A percentile compares a stretch with the other conserved stretches of the same genome.
Conservation (phyloP, 2,797 vertebrate species). For the Pangasius krempfi region DNA sequence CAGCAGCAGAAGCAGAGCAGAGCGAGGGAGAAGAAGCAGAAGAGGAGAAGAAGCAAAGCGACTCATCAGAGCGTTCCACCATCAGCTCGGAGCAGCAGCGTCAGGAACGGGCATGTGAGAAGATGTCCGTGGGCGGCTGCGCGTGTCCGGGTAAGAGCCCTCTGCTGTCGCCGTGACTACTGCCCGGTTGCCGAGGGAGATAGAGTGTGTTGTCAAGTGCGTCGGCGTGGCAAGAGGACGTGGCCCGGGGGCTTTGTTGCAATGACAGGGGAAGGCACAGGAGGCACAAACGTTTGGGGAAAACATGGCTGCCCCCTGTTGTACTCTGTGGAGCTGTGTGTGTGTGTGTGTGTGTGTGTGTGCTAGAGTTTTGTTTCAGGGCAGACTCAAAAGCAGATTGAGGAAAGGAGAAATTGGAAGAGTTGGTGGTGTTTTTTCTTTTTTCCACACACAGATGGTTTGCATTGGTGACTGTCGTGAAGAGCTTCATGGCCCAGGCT, state of each 20-base stretch:
- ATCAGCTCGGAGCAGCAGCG: conserved; percentile 81
- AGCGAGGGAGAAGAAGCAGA: conserved; percentile 14
- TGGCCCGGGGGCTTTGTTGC: conserved; percentile 63
- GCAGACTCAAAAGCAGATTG: background rate
- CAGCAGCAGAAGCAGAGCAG: conserved; percentile 62
- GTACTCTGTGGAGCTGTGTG: conserved; percentile 31
- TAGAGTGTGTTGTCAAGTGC: conserved; percentile 51
- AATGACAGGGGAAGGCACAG: conserved; percentile 42
- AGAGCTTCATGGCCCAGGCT: conserved; percentile 57
- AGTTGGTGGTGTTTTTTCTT: conserved; percentile 56
- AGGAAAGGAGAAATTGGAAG: conserved; percentile 19
- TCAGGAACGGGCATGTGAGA: conserved; percentile 90
- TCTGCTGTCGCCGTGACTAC: conserved; percentile 65
- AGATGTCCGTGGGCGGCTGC: conserved; percentile 95
- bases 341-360: conserved; percentile 24
- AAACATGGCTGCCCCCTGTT: conserved; percentile 55
- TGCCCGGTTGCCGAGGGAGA: conserved; percentile 65
- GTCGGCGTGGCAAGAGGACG: conserved; percentile 46
- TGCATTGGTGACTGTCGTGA: conserved; percentile 56
- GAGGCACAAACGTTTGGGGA: conserved; percentile 42
- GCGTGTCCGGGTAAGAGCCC: conserved; percentile 91
- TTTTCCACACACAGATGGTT: conserved; percentile 44
- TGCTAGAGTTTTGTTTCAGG: conserved; percentile 33
- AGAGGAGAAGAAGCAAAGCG: conserved; percentile 57
- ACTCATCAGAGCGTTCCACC: conserved; percentile 64